Evolutionary conservation across 2,797 vertebrate species (phyloP).

Genomic region (Picus viridis): DNA sequence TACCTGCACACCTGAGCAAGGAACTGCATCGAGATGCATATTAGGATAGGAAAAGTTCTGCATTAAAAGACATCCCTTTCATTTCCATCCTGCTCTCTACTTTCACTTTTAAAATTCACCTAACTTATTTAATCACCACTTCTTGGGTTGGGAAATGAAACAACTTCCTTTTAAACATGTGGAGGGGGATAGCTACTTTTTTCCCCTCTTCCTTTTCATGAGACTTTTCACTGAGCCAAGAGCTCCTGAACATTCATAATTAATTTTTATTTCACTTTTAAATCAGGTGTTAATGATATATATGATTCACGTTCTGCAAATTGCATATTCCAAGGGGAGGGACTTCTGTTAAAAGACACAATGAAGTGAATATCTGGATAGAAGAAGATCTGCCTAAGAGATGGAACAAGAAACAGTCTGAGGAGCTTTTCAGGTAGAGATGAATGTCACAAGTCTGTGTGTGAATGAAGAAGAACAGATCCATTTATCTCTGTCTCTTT

Average conservation of each 20-base stretch:
- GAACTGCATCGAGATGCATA: neutral
- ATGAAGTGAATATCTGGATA: neutral
- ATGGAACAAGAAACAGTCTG: conserved; percentile 29
- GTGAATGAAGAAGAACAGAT: conserved; percentile 64
- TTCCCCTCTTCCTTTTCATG: neutral
- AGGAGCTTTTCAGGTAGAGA: conserved; percentile 62
- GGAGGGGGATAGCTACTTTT: neutral
- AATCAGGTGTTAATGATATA: conserved; percentile 1
- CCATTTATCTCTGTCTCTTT: conserved; percentile 76
- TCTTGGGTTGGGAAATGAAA: conserved; percentile 17
- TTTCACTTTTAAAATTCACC: neutral
- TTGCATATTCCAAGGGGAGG: conserved; percentile 19
- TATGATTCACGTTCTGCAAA: conserved; percentile 22
- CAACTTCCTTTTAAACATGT: neutral
- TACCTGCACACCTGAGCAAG: neutral
- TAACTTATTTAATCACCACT: neutral
- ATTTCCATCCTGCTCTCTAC: neutral
- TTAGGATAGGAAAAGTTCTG: neutral
- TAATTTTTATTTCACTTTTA: conserved; percentile 45
- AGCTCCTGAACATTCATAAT: neutral
- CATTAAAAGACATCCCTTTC: neutral
- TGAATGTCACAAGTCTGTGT: conserved; percentile 64
- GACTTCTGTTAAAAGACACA: conserved; percentile 37
- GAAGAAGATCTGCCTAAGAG: conserved; percentile 17
- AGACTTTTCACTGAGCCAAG: neutral